Evolutionary conservation across 2,888 invertebrate genomes (phyloP), one percentile per base, ranked within the genome.

Genomic region (Holacanthella duospinosa): DNA sequence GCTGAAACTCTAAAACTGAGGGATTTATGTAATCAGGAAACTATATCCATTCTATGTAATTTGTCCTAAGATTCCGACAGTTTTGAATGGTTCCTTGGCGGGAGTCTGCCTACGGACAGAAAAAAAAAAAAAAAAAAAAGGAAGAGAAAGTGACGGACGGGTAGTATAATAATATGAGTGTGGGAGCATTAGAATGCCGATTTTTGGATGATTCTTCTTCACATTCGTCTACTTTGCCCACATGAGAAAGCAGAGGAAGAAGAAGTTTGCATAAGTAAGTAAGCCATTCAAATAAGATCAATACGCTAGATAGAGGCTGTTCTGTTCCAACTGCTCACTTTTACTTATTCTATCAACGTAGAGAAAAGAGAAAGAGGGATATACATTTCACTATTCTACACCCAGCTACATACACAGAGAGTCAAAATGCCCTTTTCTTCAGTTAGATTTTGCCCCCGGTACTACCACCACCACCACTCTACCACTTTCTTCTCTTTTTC

Each of bases 11-110:
- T n/a, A n/a, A n/a, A n/a, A n/a, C 16, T 36, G 36, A 36, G 48
- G 48, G 48, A 48, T 48, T 48, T 48, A 48, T 48, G 48, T 21
- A 48, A 48, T 48, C 48, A 48, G 48, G 48, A 48, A 48, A 48
- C 19, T 21, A 48, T 21, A 48, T 48, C 12, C 21, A n/a, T 21
- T 9, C 4, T 4, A 4, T 4, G 48, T 48, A 48, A 48, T 48
- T 48, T 48, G 48, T 48, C 21, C 48, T 48, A 4, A 48, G 36
- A 9, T 21, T 48, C 48, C 21, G 48, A 48, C 48, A 48, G 48
- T 21, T 21, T 48, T 48, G 19, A n/a, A 9, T n/a, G 6, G 48
- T 21, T 9, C 48, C 48, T 9, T 48, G 48, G 48, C 6, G 48
- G 21, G 4, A n/a, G 12, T 48, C 36, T 36, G 36, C 36, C 36